Conservation (phyloP, 2,888 invertebrate species). For the Pedicia rivosa region DNA sequence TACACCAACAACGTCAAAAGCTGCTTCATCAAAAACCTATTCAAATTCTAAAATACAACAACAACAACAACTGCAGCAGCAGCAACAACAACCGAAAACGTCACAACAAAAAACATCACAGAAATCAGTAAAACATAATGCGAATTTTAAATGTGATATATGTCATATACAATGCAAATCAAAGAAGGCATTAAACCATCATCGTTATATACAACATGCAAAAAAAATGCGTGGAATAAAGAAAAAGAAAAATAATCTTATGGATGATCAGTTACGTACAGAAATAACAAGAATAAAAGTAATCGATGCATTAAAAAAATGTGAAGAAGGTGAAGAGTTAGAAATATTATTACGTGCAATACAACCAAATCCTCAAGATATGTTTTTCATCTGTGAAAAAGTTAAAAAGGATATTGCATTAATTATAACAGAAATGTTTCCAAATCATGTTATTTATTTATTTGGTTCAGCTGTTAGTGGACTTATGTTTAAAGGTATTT, state of each 20-base stretch:
- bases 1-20: no score
- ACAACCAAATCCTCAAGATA: background rate
- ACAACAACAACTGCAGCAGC: no score
- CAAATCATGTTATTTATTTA: background rate
- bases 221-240: no score
- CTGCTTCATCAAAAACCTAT: no score
- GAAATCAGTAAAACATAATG: no score
- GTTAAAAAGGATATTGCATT: background rate
- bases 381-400: background rate
- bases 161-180: no score
- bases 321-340: background rate
- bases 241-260: background rate
- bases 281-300: background rate
- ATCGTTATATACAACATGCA: no score
- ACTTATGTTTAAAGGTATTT: background rate
- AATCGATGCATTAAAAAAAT: background rate
- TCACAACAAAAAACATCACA: no score
- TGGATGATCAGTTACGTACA: background rate
- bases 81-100: no score
- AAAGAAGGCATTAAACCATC: no score
- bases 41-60: no score
- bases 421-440: background rate
- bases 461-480: background rate
- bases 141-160: no score
- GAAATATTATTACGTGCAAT: background rate